Percentiles rank a stretch among this genome's conserved stretches.
Conservation (phyloP, 2,797 vertebrate species). For the Falco concolor region DNA sequence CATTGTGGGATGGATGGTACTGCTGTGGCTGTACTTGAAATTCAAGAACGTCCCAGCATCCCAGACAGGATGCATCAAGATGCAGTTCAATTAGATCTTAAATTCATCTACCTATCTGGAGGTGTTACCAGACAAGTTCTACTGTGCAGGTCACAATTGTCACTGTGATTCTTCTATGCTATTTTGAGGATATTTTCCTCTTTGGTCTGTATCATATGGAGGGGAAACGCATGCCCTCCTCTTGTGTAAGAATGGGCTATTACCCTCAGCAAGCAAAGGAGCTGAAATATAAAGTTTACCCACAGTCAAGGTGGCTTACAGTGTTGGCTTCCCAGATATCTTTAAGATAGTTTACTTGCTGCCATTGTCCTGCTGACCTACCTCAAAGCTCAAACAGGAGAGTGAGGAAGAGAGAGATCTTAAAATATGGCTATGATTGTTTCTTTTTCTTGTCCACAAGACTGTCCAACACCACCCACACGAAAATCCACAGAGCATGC, state of each 20-base stretch:
- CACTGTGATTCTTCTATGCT: background rate
- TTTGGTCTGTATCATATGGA: background rate
- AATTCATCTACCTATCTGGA: background rate
- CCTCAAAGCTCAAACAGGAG: background rate
- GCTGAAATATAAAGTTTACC: background rate
- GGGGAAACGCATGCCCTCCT: background rate
- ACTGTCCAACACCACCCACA: background rate
- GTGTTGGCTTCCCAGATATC: background rate
- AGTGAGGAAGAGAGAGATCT: background rate
- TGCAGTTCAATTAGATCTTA: background rate
- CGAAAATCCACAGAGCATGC: background rate
- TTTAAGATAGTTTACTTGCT: background rate
- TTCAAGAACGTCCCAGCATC: background rate
- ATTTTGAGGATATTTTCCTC: background rate
- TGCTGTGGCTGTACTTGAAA: background rate
- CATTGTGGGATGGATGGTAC: accelerated
- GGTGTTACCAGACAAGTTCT: background rate
- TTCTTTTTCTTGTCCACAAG: background rate
- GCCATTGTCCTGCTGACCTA: background rate
- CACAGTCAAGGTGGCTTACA: background rate
- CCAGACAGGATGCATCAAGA: background rate
- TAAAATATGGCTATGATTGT: background rate
- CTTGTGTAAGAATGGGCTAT: background rate
- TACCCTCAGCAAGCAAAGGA: background rate
- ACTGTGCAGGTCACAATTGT: background rate